These are phyloP conservation scores for Xiphophorus maculatus DNA, from an alignment of 2,113 vertebrate species.

Conservation along the genomic window DNA sequence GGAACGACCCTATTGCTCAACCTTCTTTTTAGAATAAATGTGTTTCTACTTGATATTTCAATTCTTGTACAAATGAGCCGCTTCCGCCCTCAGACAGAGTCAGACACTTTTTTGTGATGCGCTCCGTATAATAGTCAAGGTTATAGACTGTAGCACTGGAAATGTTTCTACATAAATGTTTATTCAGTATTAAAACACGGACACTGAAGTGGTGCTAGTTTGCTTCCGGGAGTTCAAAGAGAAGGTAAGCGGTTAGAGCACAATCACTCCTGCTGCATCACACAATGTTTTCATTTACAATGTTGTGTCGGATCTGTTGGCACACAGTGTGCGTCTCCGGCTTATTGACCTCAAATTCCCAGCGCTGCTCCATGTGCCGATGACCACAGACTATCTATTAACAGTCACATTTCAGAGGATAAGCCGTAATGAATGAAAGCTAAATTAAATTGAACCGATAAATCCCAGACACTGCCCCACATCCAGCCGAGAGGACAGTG, in stretches of 20 bases:
- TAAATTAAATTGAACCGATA: conserved; percentile 32
- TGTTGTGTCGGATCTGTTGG: not conserved
- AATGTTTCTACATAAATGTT: not conserved
- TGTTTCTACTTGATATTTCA: conserved; percentile 18
- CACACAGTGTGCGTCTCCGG: not conserved
- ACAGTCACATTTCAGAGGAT: conserved; percentile 29
- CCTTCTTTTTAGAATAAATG: conserved; percentile 39
- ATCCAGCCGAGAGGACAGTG: conserved; percentile 16
- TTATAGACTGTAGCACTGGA: not conserved
- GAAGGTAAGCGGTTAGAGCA: not conserved
- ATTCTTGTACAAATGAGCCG: not conserved
- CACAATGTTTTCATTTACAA: not conserved
- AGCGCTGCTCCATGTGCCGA: not conserved
- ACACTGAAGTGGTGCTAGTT: not conserved
- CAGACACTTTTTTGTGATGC: no score
- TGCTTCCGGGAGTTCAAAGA: not conserved
- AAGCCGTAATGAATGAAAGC: conserved; percentile 24
- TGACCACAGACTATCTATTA: conserved; percentile 2
- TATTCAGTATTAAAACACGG: not conserved
- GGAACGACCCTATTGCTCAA: conserved; percentile 35
- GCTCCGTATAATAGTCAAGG: not conserved
- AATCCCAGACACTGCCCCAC: conserved; percentile 29
- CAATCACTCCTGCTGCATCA: not conserved
- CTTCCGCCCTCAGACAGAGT: not conserved
- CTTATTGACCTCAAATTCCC: not conserved